These are phyloP conservation scores for Eulemur rubriventer DNA, from an alignment of 2,797 vertebrate species.

Conservation along the genomic window DNA sequence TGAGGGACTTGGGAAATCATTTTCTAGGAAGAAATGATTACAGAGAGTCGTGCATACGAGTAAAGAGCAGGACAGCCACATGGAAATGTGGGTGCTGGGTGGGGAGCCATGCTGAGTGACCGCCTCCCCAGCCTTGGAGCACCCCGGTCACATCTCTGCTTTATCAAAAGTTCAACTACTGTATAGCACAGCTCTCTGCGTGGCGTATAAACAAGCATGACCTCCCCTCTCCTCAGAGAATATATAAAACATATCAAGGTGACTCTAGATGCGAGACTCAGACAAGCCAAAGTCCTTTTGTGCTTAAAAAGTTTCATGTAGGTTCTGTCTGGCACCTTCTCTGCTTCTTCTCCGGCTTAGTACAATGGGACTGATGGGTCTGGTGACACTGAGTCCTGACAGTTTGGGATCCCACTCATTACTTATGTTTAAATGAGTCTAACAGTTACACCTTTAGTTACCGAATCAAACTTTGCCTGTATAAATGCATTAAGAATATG, in stretches of 20 bases:
- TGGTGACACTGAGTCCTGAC: neutral
- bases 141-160: neutral
- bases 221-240: neutral
- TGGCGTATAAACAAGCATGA: neutral
- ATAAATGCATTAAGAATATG: neutral
- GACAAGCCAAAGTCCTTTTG: neutral
- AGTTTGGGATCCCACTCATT: neutral
- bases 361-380: neutral
- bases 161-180: neutral
- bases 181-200: neutral
- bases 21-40: neutral
- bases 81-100: neutral
- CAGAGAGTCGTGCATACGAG: neutral
- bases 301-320: neutral
- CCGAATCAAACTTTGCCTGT: neutral
- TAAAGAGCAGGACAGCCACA: neutral
- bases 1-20: neutral
- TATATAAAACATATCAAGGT: neutral
- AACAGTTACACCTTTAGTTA: neutral
- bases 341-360: neutral
- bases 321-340: neutral
- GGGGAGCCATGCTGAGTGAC: neutral
- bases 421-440: neutral
- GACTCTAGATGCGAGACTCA: neutral
- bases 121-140: neutral